These are phyloP conservation scores for Arion vulgaris DNA, from an alignment of 1,140 invertebrate species.

Conservation along the genomic window DNA sequence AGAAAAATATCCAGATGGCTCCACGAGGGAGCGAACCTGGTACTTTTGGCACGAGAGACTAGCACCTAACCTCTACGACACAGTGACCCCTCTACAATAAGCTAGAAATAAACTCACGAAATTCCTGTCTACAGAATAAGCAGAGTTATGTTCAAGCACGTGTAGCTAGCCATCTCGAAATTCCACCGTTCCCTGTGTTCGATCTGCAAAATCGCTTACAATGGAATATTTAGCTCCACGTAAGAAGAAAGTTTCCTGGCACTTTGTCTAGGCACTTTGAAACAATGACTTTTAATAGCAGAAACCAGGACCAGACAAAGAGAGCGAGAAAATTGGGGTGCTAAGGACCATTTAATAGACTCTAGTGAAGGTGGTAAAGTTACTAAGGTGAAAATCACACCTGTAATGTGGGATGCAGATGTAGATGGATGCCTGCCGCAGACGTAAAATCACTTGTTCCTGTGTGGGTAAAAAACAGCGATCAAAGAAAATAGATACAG, in stretches of 20 bases:
- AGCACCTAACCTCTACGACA: too few relatives aligned
- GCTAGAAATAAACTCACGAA: too few relatives aligned
- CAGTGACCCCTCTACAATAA: too few relatives aligned
- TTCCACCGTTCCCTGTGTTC: too few relatives aligned
- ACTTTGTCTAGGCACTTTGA: background rate
- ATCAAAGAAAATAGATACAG: slow-evolving; percentile 3
- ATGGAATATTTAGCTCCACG: background rate
- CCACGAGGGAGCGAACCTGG: too few relatives aligned
- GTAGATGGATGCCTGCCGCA: background rate
- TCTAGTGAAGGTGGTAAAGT: background rate
- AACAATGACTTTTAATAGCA: background rate
- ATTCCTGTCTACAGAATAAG: too few relatives aligned
- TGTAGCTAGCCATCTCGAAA: too few relatives aligned
- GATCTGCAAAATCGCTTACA: background rate
- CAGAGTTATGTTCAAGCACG: too few relatives aligned
- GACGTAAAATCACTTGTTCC: background rate
- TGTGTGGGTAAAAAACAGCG: background rate
- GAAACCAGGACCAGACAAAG: too few relatives aligned
- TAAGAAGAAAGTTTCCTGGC: background rate
- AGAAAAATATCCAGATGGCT: too few relatives aligned
- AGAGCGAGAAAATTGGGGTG: background rate
- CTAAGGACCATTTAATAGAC: background rate
- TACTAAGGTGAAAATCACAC: slow-evolving; percentile 1
- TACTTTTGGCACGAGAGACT: too few relatives aligned
- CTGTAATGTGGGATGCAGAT: slow-evolving; percentile 11